Percentiles rank a stretch among this genome's conserved stretches.
phyloP scores from a whole-genome alignment of 2,113 vertebrate genomes.

The Andinoacara biseriatus region DNA sequence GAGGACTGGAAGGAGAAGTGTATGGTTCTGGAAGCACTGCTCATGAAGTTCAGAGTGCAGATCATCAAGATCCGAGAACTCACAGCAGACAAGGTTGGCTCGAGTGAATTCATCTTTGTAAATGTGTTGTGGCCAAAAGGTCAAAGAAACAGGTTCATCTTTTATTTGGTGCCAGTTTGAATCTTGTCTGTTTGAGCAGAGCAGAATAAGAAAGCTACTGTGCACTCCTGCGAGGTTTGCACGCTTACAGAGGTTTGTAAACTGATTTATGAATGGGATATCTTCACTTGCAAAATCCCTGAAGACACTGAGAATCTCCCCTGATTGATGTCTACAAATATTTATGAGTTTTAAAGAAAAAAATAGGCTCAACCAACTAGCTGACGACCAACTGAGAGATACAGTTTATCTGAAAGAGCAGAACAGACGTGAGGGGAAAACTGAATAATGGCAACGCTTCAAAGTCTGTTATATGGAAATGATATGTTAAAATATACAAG shows the following conservation, averaged over 20 bases:
- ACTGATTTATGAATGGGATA: too few relatives aligned
- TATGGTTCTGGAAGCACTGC: constrained; percentile 90
- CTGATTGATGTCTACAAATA: too few relatives aligned
- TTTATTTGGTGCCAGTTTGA: not conserved
- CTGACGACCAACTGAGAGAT: not conserved
- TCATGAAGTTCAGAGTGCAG: constrained; percentile 95
- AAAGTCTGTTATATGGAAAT: not conserved
- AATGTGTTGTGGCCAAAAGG: not conserved
- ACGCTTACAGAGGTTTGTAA: too few relatives aligned
- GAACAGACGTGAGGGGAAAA: not conserved
- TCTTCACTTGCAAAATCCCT: too few relatives aligned
- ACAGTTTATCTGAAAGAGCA: not conserved
- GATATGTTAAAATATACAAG: not conserved
- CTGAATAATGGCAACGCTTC: not conserved
- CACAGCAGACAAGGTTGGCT: constrained; percentile 93
- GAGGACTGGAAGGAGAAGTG: constrained; percentile 96
- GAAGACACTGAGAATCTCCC: too few relatives aligned
- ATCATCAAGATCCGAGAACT: constrained; percentile 95
- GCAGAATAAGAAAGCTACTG: not conserved
- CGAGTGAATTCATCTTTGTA: not conserved
- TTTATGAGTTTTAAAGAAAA: not conserved
- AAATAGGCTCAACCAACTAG: not conserved
- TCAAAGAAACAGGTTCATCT: not conserved
- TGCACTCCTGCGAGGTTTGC: too few relatives aligned
- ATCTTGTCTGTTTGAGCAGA: not conserved